Base-by-base conservation (phyloP, 2,797 vertebrate genomes). In the Gallirallus australis region DNA sequence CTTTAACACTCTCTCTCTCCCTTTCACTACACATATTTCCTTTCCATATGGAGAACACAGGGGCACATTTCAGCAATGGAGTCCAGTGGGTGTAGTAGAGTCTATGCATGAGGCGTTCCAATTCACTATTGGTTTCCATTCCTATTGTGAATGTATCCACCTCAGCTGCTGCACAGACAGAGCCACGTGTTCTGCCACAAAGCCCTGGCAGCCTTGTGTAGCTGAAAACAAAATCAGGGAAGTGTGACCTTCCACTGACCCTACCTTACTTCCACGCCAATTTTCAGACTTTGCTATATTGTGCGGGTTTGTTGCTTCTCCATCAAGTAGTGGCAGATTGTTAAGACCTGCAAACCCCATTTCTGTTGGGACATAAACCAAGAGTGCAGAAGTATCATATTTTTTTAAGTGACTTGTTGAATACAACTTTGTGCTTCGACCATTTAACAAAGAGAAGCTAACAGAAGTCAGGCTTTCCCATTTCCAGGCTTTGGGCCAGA, bases 191-290 rank as follows among this genome's bases (percentile, higher is more conserved):
- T 89, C 54, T 57, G 25, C 39, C 25, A 39, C 11, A 66, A 45
- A 90, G 42, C 28, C 50, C 48, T 81, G 56, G 11, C 13, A 35
- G 7, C 33, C 7, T 31, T 81, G 7, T 40, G 63, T 50, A 82
- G 31, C 42, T 76, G 33, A 39, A 54, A 88, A 88, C 8, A 28
- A 76, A 80, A 79, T 40, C 23, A 59, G 8, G 27, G 47, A 93
- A 77, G 37, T 24, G 11, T 70, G 45, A 65, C 30, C 14, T 84
- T 76, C 33, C 40, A 65, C 9, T 40, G 27, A 40, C 33, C 47
- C 28, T 50, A 25, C 40, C 2, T 4, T 56, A 82, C 5, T 50
- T 73, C 5, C 11, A 23, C 0, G 0, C 14, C 3, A 0, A 1
- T 80, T 90, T 89, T 61, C 59, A 79, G 11, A 70, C 19, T 82